Evolutionary conservation across 2,888 invertebrate genomes (phyloP), one percentile per base, ranked within the genome.

Genomic region (Pherbina coryleti): DNA sequence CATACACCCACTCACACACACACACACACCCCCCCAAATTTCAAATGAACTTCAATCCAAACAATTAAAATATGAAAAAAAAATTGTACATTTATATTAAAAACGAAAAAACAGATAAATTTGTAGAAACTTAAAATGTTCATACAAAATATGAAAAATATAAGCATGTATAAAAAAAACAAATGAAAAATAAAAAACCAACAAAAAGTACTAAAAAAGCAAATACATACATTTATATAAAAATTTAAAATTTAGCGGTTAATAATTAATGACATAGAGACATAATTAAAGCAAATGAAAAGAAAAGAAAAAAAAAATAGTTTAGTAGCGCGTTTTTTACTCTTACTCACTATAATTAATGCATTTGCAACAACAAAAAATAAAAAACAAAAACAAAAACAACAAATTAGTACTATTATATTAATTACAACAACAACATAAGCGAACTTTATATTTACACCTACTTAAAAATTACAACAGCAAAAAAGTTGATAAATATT

Each of bases 1-100:
- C 76, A 79, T 66, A 57, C 55, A 64, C 55, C 49, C 67, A 76
- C 76, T 78, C 53, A 55, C 34, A 73, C 70, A 60, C 55, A 60
- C 72, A 53, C 66, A 70, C 74, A 66, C 53, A 57, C 60, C 9
- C 22, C 28, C 11, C 31, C 55, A 49, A 49, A 22, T 17, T 53
- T 49, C 37, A 34, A 19, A 74, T 49, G 7, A 11, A 28, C 28
- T 55, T 34, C 7, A 44, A 44, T 44, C 44, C 44, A 44, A 44
- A 44, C 44, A 44, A 44, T 44, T 44, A 44, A 31, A 44, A 14
- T 11, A 7, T 8, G 1, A 44, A 22, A 14, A 55, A 72, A 73
- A 76, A 67, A 44, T 67, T n/a, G 57, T 76, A 53, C 49, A 69
- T 44, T 44, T 44, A 11, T 44, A 2, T 44, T 44, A 44, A 37